These are phyloP conservation scores for Lysandra coridon DNA, from an alignment of 2,888 invertebrate genomes.

Conservation along the genomic window DNA sequence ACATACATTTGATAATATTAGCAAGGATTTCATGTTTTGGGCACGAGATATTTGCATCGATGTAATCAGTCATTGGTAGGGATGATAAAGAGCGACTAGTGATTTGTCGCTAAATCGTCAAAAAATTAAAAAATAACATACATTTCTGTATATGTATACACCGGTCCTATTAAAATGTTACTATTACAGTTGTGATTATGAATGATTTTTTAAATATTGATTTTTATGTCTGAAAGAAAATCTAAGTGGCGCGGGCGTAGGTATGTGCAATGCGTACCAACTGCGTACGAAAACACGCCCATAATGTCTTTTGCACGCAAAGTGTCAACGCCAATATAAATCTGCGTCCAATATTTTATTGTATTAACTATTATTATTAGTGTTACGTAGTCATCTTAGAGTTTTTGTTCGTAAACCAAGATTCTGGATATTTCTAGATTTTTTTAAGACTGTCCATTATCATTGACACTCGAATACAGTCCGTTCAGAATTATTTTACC, in stretches of 20 bases:
- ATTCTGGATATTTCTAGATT: slow-evolving; percentile 42
- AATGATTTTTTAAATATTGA: background rate
- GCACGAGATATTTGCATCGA: background rate
- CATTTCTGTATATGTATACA: background rate
- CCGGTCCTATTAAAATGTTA: too few relatives aligned
- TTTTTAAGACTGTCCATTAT: slow-evolving; percentile 71
- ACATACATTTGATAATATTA: background rate
- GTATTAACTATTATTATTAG: slow-evolving; percentile 30
- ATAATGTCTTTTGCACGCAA: background rate
- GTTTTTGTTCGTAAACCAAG: slow-evolving; percentile 52
- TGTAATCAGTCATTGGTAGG: too few relatives aligned
- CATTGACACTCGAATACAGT: slow-evolving; percentile 62
- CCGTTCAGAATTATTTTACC: background rate
- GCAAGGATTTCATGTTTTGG: background rate
- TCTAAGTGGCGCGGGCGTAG: background rate
- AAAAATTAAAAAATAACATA: background rate
- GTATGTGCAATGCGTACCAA: background rate
- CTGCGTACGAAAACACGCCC: background rate
- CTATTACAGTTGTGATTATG: background rate
- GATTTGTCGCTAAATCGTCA: background rate
- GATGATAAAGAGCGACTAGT: too few relatives aligned
- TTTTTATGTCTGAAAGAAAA: background rate
- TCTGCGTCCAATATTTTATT: slow-evolving; percentile 33
- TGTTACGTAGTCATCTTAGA: slow-evolving; percentile 36
- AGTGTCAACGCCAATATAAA: background rate